Conservation (phyloP, 2,797 vertebrate genomes). For the Sylvilagus floridanus region DNA sequence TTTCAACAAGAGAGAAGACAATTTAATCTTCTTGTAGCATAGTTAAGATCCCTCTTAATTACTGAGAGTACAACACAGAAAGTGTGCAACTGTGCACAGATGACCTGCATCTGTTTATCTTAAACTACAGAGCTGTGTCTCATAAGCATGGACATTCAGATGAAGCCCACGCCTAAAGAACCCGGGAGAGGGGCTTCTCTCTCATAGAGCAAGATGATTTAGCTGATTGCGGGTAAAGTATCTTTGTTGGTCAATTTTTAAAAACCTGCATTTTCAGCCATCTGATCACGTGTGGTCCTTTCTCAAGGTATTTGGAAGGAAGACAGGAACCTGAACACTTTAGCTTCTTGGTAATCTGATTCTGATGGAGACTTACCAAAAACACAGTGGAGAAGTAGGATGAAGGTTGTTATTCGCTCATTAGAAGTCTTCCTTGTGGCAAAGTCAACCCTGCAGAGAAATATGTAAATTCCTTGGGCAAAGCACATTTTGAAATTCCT, state of each 20-base stretch:
- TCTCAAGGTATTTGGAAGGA: not conserved
- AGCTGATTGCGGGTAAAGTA: not conserved
- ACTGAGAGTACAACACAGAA: not conserved
- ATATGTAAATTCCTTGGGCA: not conserved
- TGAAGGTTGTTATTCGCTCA: not conserved
- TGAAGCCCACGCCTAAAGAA: not conserved
- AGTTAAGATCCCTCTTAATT: constrained; percentile 12
- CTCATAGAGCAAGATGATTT: too few relatives aligned
- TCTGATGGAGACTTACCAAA: not conserved
- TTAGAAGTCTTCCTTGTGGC: not conserved
- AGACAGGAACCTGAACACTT: not conserved
- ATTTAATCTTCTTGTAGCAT: not conserved
- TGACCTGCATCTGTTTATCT: not conserved
- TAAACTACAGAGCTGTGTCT: not conserved
- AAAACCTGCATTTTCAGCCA: not conserved
- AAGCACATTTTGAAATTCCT: not conserved
- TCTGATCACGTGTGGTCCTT: not conserved
- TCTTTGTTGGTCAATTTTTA: not conserved
- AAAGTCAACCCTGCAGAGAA: not conserved
- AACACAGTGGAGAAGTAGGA: not conserved
- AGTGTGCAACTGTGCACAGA: not conserved
- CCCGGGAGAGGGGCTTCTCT: too few relatives aligned
- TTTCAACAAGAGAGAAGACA: not conserved
- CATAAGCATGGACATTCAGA: not conserved
- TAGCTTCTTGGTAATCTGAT: not conserved